phyloP scores from a whole-genome alignment of 2,113 vertebrate genomes.

The Tachysurus vachellii region DNA sequence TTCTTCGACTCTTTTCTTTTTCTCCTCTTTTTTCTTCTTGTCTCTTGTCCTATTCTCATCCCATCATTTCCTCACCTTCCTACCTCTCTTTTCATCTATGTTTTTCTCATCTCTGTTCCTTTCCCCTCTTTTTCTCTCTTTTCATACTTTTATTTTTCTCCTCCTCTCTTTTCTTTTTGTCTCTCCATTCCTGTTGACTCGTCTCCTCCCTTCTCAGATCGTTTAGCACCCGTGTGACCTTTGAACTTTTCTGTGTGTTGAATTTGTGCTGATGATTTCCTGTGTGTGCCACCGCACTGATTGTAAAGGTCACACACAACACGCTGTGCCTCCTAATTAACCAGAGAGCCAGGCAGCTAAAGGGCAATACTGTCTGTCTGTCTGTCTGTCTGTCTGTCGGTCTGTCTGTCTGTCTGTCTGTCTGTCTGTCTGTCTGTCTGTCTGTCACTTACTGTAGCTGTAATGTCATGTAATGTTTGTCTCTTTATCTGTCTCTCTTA shows the following conservation, averaged over 20 bases:
- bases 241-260: slow-evolving; percentile 11
- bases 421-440: background rate
- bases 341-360: slow-evolving; percentile 7
- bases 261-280: slow-evolving; percentile 22
- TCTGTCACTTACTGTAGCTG: background rate
- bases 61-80: background rate
- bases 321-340: slow-evolving; percentile 21
- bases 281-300: background rate
- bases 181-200: no score
- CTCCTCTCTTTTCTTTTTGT: background rate
- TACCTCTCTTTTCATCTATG: background rate
- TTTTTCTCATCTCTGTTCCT: background rate
- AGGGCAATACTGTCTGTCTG: slow-evolving; percentile 7
- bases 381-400: background rate
- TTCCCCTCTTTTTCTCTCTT: no score
- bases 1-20: no score
- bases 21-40: background rate
- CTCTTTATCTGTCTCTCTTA: background rate
- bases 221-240: slow-evolving; percentile 23
- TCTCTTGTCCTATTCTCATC: background rate
- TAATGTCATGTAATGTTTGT: no score
- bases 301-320: slow-evolving; percentile 22
- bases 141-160: no score
- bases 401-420: background rate
- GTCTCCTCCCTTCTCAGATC: background rate